These are phyloP conservation scores for Acanthurus lineatus DNA, from an alignment of 2,797 vertebrate genomes.

Conservation along the genomic window DNA sequence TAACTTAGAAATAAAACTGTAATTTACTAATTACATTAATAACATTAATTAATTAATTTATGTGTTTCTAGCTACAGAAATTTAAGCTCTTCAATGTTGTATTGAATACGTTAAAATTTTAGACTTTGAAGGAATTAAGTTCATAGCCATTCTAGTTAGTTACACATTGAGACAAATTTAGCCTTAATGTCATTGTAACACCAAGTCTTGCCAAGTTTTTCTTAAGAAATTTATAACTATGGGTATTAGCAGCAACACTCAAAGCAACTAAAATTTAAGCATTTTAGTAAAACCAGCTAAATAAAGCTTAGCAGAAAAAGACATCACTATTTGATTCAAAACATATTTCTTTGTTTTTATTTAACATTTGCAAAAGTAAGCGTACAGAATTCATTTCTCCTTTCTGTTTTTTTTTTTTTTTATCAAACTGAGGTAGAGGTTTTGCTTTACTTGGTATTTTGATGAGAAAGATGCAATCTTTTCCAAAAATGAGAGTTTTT, in stretches of 20 bases:
- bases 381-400: neutral
- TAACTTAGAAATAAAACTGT: no score
- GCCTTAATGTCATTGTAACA: neutral
- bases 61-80: no score
- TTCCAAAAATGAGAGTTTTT: constrained; percentile 2
- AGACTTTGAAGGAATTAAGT: no score
- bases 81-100: no score
- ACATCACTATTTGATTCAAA: neutral
- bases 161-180: neutral
- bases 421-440: neutral
- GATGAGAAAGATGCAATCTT: constrained; percentile 38
- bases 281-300: neutral
- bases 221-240: neutral
- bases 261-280: no score
- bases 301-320: neutral
- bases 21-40: no score
- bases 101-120: no score
- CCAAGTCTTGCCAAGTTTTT: neutral
- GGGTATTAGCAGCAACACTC: neutral
- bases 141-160: no score
- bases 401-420: neutral
- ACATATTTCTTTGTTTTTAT: neutral
- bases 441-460: constrained; percentile 16
- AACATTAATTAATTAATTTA: no score
- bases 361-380: neutral